A percentile compares a stretch with the other conserved stretches of the same genome.
phyloP scores from a whole-genome alignment of 2,888 invertebrate genomes.

The Hypomecis atomaria region DNA sequence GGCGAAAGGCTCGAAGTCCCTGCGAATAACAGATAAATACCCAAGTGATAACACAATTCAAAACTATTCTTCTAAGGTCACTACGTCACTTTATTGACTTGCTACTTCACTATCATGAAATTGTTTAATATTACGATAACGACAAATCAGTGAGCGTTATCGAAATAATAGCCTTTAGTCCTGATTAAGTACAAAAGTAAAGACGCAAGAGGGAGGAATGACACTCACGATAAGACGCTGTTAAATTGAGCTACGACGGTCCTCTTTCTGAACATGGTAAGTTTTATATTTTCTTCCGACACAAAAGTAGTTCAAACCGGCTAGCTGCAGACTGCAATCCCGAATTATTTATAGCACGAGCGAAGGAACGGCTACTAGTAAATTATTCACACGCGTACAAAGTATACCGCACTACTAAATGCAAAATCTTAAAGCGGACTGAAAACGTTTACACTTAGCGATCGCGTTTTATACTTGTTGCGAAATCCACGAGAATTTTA shows the following conservation, averaged over 20 bases:
- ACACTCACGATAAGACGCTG: constrained; percentile 69
- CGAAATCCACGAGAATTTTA: constrained; percentile 49
- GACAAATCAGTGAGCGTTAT: constrained; percentile 12
- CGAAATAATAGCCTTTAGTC: constrained; percentile 24
- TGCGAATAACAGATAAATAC: constrained; percentile 47
- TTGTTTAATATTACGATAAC: constrained; percentile 15
- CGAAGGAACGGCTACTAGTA: constrained; percentile 27
- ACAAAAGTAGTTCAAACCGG: constrained; percentile 28
- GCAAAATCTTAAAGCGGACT: constrained; percentile 48
- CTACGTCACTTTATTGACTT: constrained; percentile 6
- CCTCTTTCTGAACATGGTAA: constrained; percentile 70
- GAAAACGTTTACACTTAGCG: constrained; percentile 49
- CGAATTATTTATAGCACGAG: constrained; percentile 53
- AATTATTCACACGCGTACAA: constrained; percentile 34
- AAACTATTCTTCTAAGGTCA: neutral
- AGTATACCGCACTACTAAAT: constrained; percentile 45
- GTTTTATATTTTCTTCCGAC: constrained; percentile 32
- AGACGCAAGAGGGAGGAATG: constrained; percentile 29
- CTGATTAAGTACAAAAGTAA: constrained; percentile 17
- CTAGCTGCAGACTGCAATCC: constrained; percentile 42
- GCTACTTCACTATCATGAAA: neutral
- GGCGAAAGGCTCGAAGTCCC: constrained; percentile 79
- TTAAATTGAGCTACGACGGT: constrained; percentile 69
- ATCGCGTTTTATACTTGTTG: constrained; percentile 63
- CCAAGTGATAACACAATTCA: neutral